Evolutionary conservation across 2,888 invertebrate genomes (phyloP), one percentile per base, ranked within the genome.

Genomic region (Drosophila testacea): DNA sequence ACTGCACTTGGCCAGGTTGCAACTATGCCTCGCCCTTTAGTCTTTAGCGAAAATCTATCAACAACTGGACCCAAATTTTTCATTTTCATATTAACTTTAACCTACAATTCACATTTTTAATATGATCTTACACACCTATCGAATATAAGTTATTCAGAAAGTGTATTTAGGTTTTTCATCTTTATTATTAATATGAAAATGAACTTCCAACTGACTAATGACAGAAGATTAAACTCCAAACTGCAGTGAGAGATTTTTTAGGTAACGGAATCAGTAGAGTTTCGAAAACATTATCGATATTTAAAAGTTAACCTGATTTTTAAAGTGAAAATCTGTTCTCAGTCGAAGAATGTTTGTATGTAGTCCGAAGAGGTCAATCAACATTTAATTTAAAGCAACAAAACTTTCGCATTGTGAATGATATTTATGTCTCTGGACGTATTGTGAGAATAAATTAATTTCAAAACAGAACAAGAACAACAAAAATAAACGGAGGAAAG

Each of bases 381-480:
- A 56, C 30, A 67, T 67, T 66, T 61, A 44, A 62, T 62, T 62
- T 30, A 36, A 34, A 27, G 34, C 27, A 22, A 32, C 34, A 36
- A 36, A 78, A 78, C 46, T 78, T 78, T 41, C 30, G 39, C 41
- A 54, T 66, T 55, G 46, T 63, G 50, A 52, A 48, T 50, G 52
- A 69, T 84, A 81, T 76, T 84, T 79, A 74, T 81, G 80, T 44
- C 57, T 61, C 34, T 54, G 52, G 51, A 52, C 50, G 48, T 47
- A 79, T 74, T 69, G 69, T 64, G 41, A 62, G 82, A 81, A 87
- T 82, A 82, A 82, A 82, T 82, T 82, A 82, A 87, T 84, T 79
- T 70, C 48, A 10, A 39, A 44, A 38, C 44, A 44, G 22, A 55
- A 34, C 46, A 41, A 30, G 38, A 50, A 50, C 41, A 60, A 56